Evolutionary conservation across 2,113 vertebrate genomes (phyloP), one percentile per base, ranked within the genome.

Genomic region (Saguinus midas): DNA sequence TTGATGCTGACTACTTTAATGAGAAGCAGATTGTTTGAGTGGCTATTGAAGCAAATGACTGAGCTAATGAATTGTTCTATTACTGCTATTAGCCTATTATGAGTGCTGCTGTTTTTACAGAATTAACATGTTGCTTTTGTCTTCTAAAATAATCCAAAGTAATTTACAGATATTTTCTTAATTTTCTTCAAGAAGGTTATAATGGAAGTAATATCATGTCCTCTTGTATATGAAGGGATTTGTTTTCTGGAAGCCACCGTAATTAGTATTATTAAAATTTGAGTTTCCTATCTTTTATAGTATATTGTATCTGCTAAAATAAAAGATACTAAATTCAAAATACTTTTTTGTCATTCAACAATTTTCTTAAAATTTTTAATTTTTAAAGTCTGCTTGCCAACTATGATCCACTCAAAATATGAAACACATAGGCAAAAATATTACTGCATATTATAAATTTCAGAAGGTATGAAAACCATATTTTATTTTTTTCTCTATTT

Each of bases 261-360:
- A 64, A 92, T 92, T 90, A 84, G 45, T 58, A 58, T 64, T 64
- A 92, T 57, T 88, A 88, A 81, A 72, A 91, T 21, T 78, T 85
- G 75, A 64, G 20, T 78, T 87, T 66, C 35, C 7, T 73, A 27
- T 85, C 12, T 95, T 76, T 88, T 78, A 43, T n/a, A 68, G 43
- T 92, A 96, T 94, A 90, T 7, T 75, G 20, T 92, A 84, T 57
- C 8, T 93, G 81, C 61, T 83, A 94, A 90, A 96, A 90, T 84
- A 92, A 84, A 95, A 70, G 55, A 43, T 8, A 64, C 9, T 70
- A 45, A 89, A 66, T 81, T 86, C 89, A 96, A 97, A 90, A 84
- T 75, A 94, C 4, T 50, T 43, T 61, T 80, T 61, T 76, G 29
- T 81, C 48, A 93, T 37, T 94, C 89, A 35, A 94, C 68, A 11